A percentile compares a stretch with the other conserved stretches of the same genome.
These are phyloP conservation scores for Andrena haemorrhoa DNA, from an alignment of 2,888 invertebrate species.

Conservation along the genomic window DNA sequence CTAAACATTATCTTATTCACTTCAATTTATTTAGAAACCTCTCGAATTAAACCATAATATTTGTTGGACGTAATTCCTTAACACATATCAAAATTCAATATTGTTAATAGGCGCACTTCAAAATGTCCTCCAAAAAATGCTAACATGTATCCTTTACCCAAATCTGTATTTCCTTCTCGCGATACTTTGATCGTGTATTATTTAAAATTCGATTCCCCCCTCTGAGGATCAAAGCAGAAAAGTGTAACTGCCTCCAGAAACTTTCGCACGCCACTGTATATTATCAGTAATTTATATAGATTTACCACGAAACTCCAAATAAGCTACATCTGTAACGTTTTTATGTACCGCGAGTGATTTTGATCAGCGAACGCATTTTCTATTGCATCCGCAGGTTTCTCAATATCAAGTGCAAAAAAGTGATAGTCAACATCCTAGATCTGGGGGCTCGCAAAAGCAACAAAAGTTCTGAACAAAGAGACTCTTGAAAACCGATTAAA, in stretches of 20 bases:
- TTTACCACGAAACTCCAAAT: not conserved
- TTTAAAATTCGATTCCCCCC: not conserved
- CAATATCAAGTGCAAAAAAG: not conserved
- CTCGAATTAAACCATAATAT: not conserved
- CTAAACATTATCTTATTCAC: too few relatives aligned
- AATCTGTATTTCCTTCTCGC: too few relatives aligned
- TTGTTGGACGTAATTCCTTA: not conserved
- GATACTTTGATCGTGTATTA: too few relatives aligned
- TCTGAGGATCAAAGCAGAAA: not conserved
- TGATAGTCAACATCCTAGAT: not conserved
- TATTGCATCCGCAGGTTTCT: not conserved
- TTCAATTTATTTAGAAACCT: not conserved
- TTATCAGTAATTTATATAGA: not conserved
- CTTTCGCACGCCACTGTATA: not conserved
- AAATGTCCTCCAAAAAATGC: not conserved
- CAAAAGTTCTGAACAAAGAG: not conserved
- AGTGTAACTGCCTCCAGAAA: not conserved
- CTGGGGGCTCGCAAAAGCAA: not conserved
- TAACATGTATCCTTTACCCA: too few relatives aligned
- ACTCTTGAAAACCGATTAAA: not conserved
- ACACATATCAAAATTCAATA: not conserved
- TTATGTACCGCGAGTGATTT: not conserved
- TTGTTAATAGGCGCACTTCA: not conserved
- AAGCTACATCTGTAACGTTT: not conserved
- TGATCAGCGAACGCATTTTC: slow-evolving; percentile 1